Evolutionary conservation across 2,113 vertebrate species (phyloP), one percentile per base, ranked within the genome.

Genomic region (Ophiodon elongatus): DNA sequence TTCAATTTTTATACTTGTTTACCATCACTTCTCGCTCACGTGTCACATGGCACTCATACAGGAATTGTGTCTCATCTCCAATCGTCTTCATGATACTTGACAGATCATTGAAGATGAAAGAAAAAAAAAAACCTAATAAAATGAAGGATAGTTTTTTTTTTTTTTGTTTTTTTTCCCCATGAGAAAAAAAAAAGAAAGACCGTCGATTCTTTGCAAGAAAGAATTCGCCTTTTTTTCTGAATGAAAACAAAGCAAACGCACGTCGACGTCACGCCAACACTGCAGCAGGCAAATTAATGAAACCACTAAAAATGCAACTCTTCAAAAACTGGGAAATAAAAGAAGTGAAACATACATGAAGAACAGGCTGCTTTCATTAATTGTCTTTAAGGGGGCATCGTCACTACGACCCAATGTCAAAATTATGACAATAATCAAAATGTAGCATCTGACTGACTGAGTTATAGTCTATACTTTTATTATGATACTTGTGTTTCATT

Each of bases 1-100:
- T 9, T 45, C 33, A 17, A 76, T 89, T 81, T n/a, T 83, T 68
- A 64, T 25, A 85, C 85, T 94, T 95, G 94, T 95, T 95, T 95
- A 95, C 91, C 92, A 88, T 90, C 82, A 87, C 63, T 80, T 71
- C 76, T 73, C 15, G 39, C 77, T 93, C 89, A 91, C 84, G 91
- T 94, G 90, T 82, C 60, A 70, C 63, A 76, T 67, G 79, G 45
- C 65, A 78, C 17, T 72, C 25, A 69, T 2, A 64, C 19, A 47
- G 57, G 37, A n/a, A 25, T 85, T 50, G 50, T 15, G 5, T 57
- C 23, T 29, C 14, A 23, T 75, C n/a, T 82, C 64, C 17, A n/a
- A 14, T 7, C 67, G 33, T 33, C 68, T n/a, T 66, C 0, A 13
- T 13, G 41, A 29, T 29, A 45, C n/a, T 6, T 54, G 23, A 52